Conservation (phyloP, 2,888 invertebrate species). For the Muschampia plurimacula region DNA sequence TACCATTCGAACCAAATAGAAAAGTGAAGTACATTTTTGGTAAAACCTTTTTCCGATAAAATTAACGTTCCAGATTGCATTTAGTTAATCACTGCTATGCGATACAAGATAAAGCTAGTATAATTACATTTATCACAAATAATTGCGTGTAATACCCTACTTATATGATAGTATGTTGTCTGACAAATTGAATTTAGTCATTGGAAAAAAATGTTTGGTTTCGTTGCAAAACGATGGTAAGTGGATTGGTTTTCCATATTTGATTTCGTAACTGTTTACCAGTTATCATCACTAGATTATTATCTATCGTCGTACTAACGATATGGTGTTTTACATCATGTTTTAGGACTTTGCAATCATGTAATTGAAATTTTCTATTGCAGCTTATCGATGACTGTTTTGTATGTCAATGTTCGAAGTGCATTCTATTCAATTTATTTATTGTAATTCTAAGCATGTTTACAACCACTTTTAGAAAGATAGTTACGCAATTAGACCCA, state of each 20-base stretch:
- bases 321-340: background rate
- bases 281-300: background rate
- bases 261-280: slow-evolving; percentile 8
- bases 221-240: slow-evolving; percentile 2
- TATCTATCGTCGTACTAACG: background rate
- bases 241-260: slow-evolving; percentile 15
- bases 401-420: too few relatives aligned
- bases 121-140: slow-evolving; percentile 54
- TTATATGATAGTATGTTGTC: slow-evolving; percentile 50
- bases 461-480: too few relatives aligned
- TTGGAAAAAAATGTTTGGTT: slow-evolving; percentile 31
- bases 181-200: slow-evolving; percentile 44
- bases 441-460: too few relatives aligned
- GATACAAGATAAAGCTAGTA: slow-evolving; percentile 62
- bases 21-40: background rate
- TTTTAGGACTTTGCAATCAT: background rate
- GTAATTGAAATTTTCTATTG: background rate
- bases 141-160: slow-evolving; percentile 57
- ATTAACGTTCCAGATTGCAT: slow-evolving; percentile 51
- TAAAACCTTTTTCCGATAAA: slow-evolving; percentile 27
- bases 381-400: background rate
- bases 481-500: too few relatives aligned
- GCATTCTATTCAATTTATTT: too few relatives aligned
- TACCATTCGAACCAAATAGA: background rate
- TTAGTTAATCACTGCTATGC: slow-evolving; percentile 73